phyloP scores from a whole-genome alignment of 1,140 invertebrate genomes.

The Streblospio benedicti region DNA sequence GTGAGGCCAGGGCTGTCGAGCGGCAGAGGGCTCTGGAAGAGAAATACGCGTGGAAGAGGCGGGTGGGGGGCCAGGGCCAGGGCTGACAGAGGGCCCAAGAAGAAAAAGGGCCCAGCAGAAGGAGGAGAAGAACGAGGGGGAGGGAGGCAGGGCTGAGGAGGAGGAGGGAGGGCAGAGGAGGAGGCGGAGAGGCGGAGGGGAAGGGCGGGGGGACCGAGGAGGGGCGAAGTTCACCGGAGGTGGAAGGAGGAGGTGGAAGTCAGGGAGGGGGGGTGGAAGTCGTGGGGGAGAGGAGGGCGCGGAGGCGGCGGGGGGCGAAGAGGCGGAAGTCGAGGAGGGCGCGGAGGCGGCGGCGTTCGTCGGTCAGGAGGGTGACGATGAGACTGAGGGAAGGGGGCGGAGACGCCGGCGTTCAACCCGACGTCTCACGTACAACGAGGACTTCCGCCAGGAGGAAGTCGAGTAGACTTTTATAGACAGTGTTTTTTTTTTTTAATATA shows the following conservation, averaged over 20 bases:
- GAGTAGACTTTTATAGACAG: no score
- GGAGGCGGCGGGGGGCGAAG: neutral
- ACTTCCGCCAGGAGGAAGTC: no score
- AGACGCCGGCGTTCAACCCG: neutral
- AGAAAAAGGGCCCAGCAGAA: no score
- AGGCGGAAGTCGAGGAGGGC: neutral
- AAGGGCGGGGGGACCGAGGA: neutral
- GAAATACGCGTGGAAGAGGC: no score
- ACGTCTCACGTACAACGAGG: no score
- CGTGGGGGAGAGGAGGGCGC: neutral
- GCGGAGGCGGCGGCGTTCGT: neutral
- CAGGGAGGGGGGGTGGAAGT: neutral
- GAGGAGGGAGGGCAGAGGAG: neutral
- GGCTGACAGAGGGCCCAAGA: no score
- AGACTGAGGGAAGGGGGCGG: neutral
- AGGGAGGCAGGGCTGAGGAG: neutral
- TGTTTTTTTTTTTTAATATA: no score
- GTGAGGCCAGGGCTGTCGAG: no score
- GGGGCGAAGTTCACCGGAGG: neutral
- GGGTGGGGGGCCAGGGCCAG: no score
- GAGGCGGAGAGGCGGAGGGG: neutral
- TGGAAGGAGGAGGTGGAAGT: neutral
- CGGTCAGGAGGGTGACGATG: neutral
- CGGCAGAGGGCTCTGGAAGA: no score
- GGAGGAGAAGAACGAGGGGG: no score